Evolutionary conservation across 2,888 invertebrate species (phyloP), one percentile per base, ranked within the genome.

Genomic region (Tiliacea aurago): DNA sequence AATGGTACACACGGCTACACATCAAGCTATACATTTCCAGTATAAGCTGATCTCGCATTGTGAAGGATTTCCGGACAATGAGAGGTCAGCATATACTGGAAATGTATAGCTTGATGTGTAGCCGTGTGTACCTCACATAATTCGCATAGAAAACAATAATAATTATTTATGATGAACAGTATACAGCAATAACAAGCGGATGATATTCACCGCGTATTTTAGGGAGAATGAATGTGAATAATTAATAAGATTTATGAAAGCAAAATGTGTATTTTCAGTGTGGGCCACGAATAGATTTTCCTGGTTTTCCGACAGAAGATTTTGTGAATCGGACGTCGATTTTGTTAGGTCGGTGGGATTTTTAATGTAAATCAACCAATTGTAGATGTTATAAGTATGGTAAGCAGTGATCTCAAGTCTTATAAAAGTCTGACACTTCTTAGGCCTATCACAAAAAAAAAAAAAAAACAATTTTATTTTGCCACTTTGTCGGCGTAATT

Each of bases 161-260:
- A 62, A 43, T 55, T 23, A 20, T 59, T 62, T n/a, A 51, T 53
- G 71, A 68, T 49, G 23, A 45, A 64, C 62, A 73, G 45, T 28
- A 28, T 58, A 69, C 59, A 61, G 33, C 20, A 68, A 55, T 70
- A 64, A 68, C 70, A 62, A 58, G 20, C 23, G n/a, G 61, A 69
- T 73, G 51, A 74, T 64, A 70, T 69, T 69, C 56, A 4, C 53
- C 6, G 43, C 20, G 11, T 80, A 67, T 80, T 68, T 56, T 45
- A 53, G 43, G 15, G 15, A 65, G 11, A 6, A 41, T 49, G 13
- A 81, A 76, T 69, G 62, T 75, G 23, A 66, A 76, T 64, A 61
- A 62, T 66, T 65, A 70, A 58, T 18, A 15, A 58, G 65, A 76
- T 76, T 53, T 63, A 76, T 76, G 53, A 70, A 15, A 13, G 47